Evolutionary conservation across 2,797 vertebrate genomes (phyloP).

Genomic region (Rhabdophis nuchalis): DNA sequence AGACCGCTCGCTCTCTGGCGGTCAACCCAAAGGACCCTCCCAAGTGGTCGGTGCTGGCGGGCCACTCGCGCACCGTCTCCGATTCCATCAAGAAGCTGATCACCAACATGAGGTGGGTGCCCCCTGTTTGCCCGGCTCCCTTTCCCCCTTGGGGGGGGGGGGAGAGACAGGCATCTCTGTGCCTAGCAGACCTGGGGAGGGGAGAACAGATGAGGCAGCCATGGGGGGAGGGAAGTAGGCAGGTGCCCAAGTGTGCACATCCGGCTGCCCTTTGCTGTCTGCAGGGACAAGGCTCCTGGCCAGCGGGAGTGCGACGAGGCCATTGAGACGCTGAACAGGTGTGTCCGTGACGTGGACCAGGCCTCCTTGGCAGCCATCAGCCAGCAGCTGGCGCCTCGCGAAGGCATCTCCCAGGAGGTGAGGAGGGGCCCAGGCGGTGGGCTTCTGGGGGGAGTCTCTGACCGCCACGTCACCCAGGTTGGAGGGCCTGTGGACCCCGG

Average conservation of each 20-base stretch:
- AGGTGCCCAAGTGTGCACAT: not conserved
- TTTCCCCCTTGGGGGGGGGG: not conserved
- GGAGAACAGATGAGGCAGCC: not conserved
- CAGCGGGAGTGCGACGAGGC: constrained; percentile 94
- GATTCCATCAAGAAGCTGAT: constrained; percentile 99
- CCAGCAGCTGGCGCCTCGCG: constrained; percentile 89
- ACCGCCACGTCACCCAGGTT: not conserved
- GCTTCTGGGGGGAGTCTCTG: not conserved
- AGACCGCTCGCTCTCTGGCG: constrained; percentile 91
- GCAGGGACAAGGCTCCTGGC: constrained; percentile 95
- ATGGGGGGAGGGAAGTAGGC: too few relatives aligned
- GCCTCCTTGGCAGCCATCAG: constrained; percentile 94
- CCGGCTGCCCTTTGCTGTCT: not conserved
- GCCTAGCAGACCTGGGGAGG: not conserved
- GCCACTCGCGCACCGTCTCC: constrained; percentile 93
- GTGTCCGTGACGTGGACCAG: constrained; percentile 93
- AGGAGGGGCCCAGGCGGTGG: not conserved
- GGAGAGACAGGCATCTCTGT: not conserved
- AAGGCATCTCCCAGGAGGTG: constrained; percentile 98
- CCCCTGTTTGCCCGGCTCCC: not conserved
- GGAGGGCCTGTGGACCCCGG: not conserved
- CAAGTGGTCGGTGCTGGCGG: constrained; percentile 92
- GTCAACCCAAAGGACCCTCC: constrained; percentile 97
- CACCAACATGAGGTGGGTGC: constrained; percentile 90
- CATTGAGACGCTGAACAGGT: constrained; percentile 87